These are phyloP conservation scores for Gallinago solitaria DNA, from an alignment of 2,797 vertebrate genomes.

Conservation along the genomic window DNA sequence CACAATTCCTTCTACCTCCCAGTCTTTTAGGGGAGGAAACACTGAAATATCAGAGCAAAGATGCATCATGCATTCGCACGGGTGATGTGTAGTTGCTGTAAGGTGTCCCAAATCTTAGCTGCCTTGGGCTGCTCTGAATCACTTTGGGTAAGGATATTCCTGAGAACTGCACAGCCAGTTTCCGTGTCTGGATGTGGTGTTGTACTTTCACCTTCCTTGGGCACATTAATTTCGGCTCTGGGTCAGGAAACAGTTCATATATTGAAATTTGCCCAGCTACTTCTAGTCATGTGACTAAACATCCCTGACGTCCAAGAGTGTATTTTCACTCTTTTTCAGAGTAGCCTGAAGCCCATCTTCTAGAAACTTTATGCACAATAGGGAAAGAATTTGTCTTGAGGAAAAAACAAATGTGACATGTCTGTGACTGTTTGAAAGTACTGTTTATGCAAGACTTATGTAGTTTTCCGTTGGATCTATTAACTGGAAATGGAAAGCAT, in stretches of 20 bases:
- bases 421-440: slow-evolving; percentile 4
- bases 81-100: neutral
- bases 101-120: neutral
- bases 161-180: neutral
- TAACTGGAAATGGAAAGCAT: neutral
- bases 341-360: neutral
- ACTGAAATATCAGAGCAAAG: neutral
- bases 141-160: neutral
- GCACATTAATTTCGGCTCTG: neutral
- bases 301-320: neutral
- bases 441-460: neutral
- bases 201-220: neutral
- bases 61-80: rapidly evolving
- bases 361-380: neutral
- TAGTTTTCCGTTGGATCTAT: slow-evolving; percentile 7
- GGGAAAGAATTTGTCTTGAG: neutral
- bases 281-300: neutral
- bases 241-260: neutral
- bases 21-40: neutral
- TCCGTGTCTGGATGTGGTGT: neutral
- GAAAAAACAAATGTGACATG: neutral
- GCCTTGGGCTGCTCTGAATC: neutral
- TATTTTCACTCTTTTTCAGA: neutral
- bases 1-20: neutral
- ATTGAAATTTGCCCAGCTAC: neutral